Percentiles rank a stretch among this genome's conserved stretches.
phyloP scores from a whole-genome alignment of 2,113 vertebrate species.

The Microtus richardsoni region DNA sequence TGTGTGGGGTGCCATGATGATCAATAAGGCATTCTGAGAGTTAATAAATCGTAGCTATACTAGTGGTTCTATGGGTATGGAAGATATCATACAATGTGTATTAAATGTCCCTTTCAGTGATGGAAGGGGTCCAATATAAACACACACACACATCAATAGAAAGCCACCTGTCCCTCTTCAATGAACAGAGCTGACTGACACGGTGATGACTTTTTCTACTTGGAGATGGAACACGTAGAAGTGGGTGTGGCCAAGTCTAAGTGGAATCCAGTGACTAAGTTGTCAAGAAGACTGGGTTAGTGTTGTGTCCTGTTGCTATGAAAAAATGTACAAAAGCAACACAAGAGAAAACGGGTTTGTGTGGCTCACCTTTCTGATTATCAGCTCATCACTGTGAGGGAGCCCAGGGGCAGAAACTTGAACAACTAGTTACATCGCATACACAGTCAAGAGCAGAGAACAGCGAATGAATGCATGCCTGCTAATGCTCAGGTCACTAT shows the following conservation, averaged over 20 bases:
- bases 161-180: neutral
- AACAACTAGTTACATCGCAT: no score
- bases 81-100: neutral
- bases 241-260: neutral
- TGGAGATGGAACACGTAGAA: neutral
- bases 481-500: neutral
- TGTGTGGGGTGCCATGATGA: neutral
- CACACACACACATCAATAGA: neutral
- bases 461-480: no score
- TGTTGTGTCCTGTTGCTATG: neutral
- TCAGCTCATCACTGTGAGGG: no score
- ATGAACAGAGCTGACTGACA: neutral
- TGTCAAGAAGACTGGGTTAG: neutral
- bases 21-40: neutral
- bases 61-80: neutral
- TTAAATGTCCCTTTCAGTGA: neutral
- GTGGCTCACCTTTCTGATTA: no score
- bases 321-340: no score
- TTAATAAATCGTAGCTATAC: neutral
- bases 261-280: neutral
- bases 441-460: no score
- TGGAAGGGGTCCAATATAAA: no score
- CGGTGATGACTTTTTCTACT: neutral
- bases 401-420: no score
- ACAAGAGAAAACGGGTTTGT: no score